phyloP scores from a whole-genome alignment of 2,888 invertebrate species.

The Nomada flava region DNA sequence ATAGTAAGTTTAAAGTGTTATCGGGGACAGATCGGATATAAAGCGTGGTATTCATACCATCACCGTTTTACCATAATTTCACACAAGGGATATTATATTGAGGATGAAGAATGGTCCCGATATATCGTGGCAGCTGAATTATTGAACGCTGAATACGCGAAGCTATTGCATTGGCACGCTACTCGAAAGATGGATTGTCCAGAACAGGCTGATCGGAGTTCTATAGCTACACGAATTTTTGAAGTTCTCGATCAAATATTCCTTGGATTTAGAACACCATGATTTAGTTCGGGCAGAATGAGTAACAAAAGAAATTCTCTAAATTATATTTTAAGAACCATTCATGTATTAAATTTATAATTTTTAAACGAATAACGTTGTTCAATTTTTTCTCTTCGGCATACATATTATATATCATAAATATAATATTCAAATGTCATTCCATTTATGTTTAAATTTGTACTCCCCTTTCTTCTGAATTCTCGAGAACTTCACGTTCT shows the following conservation, averaged over 20 bases:
- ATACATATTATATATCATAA: too few relatives aligned
- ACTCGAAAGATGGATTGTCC: conserved; percentile 39
- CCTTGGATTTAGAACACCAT: background rate
- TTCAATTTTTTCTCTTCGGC: too few relatives aligned
- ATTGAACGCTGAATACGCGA: conserved; percentile 47
- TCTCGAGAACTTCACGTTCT: too few relatives aligned
- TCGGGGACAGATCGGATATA: background rate
- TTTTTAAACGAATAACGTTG: too few relatives aligned
- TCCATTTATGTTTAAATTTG: too few relatives aligned
- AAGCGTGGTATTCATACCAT: conserved; percentile 4
- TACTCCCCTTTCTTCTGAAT: too few relatives aligned
- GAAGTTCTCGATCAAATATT: background rate
- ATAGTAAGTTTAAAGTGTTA: background rate
- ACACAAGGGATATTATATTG: conserved; percentile 22
- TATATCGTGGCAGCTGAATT: conserved; percentile 40
- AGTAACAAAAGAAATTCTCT: too few relatives aligned
- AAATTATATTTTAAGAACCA: too few relatives aligned
- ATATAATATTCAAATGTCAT: too few relatives aligned
- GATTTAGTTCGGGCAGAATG: too few relatives aligned
- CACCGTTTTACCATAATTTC: conserved; percentile 35
- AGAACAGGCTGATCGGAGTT: background rate
- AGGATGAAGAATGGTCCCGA: conserved; percentile 45
- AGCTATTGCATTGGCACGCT: conserved; percentile 35
- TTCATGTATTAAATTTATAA: too few relatives aligned
- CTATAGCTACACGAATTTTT: conserved; percentile 16